Base-by-base conservation (phyloP, 2,888 invertebrate species). In the Chrysolina americana region DNA sequence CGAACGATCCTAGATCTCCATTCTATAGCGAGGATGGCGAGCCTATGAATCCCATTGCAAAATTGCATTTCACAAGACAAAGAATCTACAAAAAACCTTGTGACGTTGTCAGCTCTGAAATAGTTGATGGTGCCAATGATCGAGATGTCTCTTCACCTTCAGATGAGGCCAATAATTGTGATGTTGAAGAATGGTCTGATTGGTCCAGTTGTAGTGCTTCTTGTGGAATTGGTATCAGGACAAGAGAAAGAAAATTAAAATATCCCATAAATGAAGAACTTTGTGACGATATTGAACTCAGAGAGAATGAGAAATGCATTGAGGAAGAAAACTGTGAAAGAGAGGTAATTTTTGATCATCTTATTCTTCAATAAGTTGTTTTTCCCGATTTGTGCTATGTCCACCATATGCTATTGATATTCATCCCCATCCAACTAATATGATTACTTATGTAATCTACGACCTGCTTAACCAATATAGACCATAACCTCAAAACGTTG, bases 21-120 rank as follows among this genome's bases (percentile, higher is more conserved):
- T 99, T 98, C 88, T 97, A 93, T 87, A 95, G 95, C 85, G 89
- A 92, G 0, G 88, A 89, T 0, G 95, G 93, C 0, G 88, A 88
- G 3, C 93, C 93, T 21, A 96, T 98, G 92, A 92, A 95, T 75
- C 97, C 98, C 0, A 90, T 98, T 78, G 98, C 98, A 0, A 91
- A 93, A 36, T 88, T 99, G 6, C 92, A 94, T 70, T 90, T 99
- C 59, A 93, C 92, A 8, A 88, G 96, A 36, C 91, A 95, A 79
- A 90, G 96, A 73, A 90, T 95, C 0, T 94, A 95, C 82, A 93
- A 94, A 80, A 94, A 93, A 84, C 91, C 91, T 68, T 96, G 96
- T 83, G 91, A 91, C 19, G 70, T 62, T 48, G 62, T n/a, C 53
- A 59, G 41, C 4, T 15, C 21, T 41, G 19, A 36, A 19, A 48